Percentiles rank a stretch among this genome's conserved stretches.
phyloP scores from a whole-genome alignment of 1,140 invertebrate species.

The Diabrotica undecimpunctata region DNA sequence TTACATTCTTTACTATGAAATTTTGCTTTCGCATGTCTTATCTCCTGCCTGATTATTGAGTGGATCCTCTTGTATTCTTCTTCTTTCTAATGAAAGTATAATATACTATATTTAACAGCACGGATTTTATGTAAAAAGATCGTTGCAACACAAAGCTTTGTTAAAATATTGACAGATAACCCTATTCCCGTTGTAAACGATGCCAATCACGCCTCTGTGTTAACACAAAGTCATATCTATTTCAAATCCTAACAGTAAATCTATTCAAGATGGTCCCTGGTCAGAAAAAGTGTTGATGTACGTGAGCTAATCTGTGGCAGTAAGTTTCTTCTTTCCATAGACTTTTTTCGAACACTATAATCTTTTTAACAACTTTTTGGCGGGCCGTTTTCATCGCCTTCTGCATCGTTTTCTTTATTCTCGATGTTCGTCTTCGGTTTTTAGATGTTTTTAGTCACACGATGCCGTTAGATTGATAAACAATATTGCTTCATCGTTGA shows the following conservation, averaged over 20 bases:
- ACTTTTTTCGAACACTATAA: constrained; percentile 27
- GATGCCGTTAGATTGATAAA: constrained; percentile 31
- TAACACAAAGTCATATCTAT: constrained; percentile 17
- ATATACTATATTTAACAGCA: too few species aligned
- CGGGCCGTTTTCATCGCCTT: constrained; percentile 10
- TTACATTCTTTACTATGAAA: too few species aligned
- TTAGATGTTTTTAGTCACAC: constrained; percentile 23
- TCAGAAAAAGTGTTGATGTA: constrained; percentile 30
- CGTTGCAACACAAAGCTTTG: too few species aligned
- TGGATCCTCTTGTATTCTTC: too few species aligned
- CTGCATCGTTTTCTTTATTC: too few species aligned
- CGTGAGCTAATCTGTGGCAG: constrained; percentile 26
- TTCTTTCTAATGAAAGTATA: too few species aligned
- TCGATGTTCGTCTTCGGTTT: neutral
- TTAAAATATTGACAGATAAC: too few species aligned
- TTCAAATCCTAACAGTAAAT: constrained; percentile 32
- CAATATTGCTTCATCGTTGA: constrained; percentile 32
- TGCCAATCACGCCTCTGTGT: too few species aligned
- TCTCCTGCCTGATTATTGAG: too few species aligned
- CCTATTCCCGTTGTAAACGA: too few species aligned
- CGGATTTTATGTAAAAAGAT: too few species aligned
- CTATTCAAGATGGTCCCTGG: constrained; percentile 10
- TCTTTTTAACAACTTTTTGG: constrained; percentile 33
- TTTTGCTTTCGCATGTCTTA: too few species aligned
- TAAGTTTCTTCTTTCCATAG: constrained; percentile 27